A percentile compares a stretch with the other conserved stretches of the same genome.
phyloP scores from a whole-genome alignment of 2,888 invertebrate genomes.

The Nasonovia ribisnigri region DNA sequence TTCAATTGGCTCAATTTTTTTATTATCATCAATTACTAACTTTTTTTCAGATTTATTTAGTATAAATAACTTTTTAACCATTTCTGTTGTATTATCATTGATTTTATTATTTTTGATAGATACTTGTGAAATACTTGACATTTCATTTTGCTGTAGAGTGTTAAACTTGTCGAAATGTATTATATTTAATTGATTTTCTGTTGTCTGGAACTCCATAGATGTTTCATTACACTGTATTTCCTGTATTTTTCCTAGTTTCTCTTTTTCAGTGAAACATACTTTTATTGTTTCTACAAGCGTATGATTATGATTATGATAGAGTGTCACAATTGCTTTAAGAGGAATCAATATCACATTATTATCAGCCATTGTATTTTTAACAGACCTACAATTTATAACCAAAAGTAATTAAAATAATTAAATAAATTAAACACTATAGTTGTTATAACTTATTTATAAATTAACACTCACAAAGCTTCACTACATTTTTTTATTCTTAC shows the following conservation, averaged over 20 bases:
- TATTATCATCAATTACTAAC: background rate
- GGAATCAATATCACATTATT: background rate
- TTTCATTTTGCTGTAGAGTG: background rate
- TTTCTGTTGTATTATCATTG: background rate
- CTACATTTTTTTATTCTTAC: conserved; percentile 47
- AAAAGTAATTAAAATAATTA: background rate
- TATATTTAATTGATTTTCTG: background rate
- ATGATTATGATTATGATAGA: conserved; percentile 48
- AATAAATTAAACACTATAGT: background rate
- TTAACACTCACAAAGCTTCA: conserved; percentile 37
- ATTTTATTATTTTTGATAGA: background rate
- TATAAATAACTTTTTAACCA: background rate
- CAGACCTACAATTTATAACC: background rate
- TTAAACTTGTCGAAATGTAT: background rate
- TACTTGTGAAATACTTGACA: background rate
- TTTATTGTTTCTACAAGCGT: background rate
- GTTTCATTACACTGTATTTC: background rate
- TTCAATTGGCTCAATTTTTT: background rate
- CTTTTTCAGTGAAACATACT: background rate
- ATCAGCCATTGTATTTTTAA: conserved; percentile 3
- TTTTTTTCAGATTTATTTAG: background rate
- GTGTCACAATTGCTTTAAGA: conserved; percentile 41
- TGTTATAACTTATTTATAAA: background rate
- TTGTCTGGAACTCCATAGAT: background rate
- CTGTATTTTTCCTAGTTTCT: background rate